A percentile compares a stretch with the other conserved stretches of the same genome.
phyloP scores from a whole-genome alignment of 37 sponge, comb jelly and placozoan genomes.

The Oopsacas minuta region DNA sequence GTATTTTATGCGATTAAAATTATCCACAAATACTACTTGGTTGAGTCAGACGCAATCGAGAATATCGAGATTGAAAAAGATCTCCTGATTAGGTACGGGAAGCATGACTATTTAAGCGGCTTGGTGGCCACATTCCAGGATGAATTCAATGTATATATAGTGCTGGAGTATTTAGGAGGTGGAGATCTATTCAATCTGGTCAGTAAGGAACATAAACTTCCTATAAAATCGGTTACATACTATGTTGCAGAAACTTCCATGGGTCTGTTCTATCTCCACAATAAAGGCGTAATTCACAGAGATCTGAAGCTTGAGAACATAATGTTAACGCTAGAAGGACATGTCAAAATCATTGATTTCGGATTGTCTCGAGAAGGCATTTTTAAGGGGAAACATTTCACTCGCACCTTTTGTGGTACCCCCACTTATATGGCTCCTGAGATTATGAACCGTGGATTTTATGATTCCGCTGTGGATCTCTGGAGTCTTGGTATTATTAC shows the following conservation, averaged over 20 bases:
- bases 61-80: neutral
- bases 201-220: neutral
- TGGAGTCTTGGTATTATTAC: neutral
- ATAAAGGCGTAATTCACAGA: conserved; percentile 27
- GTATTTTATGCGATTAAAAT: neutral
- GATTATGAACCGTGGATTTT: conserved; percentile 15
- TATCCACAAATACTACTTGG: neutral
- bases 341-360: conserved; percentile 49
- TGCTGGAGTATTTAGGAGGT: neutral
- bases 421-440: conserved; percentile 55
- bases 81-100: neutral
- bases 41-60: neutral
- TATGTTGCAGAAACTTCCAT: conserved; percentile 40
- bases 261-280: conserved; percentile 37
- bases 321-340: conserved; percentile 40
- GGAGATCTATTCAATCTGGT: neutral
- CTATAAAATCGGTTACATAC: neutral
- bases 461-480: neutral
- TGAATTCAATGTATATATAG: neutral
- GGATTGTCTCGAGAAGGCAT: conserved; percentile 42
- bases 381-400: conserved; percentile 8
- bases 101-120: neutral
- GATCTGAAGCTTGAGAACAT: conserved; percentile 54
- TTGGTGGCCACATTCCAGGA: conserved; percentile 10
- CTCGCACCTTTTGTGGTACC: conserved; percentile 45